Evolutionary conservation across 2,888 invertebrate species (phyloP).

Genomic region (Thera britannica): DNA sequence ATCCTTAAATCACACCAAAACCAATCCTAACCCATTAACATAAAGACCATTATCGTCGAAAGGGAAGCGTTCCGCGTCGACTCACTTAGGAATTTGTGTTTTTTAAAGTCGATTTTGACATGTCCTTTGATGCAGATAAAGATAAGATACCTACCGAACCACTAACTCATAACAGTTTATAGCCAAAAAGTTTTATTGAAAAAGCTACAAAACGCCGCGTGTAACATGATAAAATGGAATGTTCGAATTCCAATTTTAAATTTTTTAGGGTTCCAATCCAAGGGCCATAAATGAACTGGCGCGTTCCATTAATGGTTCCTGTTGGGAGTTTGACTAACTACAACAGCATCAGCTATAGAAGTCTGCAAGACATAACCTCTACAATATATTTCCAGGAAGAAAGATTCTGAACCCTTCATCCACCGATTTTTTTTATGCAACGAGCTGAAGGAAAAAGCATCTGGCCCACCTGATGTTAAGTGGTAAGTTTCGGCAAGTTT

Average conservation of each 20-base stretch:
- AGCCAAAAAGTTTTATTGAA: constrained; percentile 9
- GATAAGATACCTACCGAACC: constrained; percentile 48
- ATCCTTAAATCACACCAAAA: constrained; percentile 17
- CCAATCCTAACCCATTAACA: constrained; percentile 16
- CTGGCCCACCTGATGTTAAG: too few species aligned
- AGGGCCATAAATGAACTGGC: not conserved
- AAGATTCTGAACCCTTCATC: too few species aligned
- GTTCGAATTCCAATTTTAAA: not conserved
- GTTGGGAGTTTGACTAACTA: too few species aligned
- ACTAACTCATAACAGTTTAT: constrained; percentile 28
- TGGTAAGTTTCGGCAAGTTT: too few species aligned
- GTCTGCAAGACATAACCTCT: too few species aligned
- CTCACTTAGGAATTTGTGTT: constrained; percentile 48
- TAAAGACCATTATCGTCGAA: constrained; percentile 9
- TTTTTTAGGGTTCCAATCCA: not conserved
- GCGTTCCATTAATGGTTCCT: not conserved
- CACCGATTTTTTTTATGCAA: too few species aligned
- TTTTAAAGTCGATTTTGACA: constrained; percentile 48
- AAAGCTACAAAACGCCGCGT: constrained; percentile 21
- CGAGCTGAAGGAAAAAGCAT: too few species aligned
- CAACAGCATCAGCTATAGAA: too few species aligned
- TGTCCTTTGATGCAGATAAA: constrained; percentile 54
- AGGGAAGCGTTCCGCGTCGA: constrained; percentile 7
- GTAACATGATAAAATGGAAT: constrained; percentile 18
- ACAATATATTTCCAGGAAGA: too few species aligned